Conservation (phyloP, 1,140 invertebrate species). For the Penaeus japonicus region DNA sequence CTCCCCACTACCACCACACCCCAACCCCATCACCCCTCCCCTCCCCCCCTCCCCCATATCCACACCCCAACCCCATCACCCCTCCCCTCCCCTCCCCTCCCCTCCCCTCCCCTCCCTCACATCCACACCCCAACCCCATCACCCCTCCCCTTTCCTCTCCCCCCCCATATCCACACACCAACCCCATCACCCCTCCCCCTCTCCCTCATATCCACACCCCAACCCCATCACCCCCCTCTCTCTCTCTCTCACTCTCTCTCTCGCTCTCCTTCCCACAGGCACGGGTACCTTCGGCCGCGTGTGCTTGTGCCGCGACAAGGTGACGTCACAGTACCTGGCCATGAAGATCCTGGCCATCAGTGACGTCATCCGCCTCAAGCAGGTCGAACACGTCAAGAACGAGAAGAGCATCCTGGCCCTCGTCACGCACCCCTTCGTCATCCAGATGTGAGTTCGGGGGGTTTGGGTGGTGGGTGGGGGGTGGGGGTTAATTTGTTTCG, state of each 20-base stretch:
- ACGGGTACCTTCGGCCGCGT: conserved; percentile 95
- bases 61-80: no score
- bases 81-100: no score
- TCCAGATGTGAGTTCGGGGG: conserved; percentile 95
- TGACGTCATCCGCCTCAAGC: conserved; percentile 90
- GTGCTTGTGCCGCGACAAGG: conserved; percentile 81
- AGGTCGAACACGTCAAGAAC: conserved; percentile 94
- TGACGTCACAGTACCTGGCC: conserved; percentile 80
- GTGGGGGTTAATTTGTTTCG: no score
- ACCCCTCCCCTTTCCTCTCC: no score
- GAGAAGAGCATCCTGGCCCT: conserved; percentile 84
- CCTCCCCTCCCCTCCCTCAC: no score
- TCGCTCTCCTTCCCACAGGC: conserved; percentile 66
- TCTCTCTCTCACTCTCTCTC: background rate
- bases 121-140: no score
- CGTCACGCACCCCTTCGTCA: conserved; percentile 92
- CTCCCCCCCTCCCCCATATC: no score
- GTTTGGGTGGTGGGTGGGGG: no score
- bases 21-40: no score
- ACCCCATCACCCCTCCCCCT: background rate
- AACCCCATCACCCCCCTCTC: background rate
- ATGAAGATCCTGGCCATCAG: conserved; percentile 92
- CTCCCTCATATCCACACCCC: background rate
- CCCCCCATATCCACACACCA: background rate
- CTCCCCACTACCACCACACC: no score